Evolutionary conservation across 2,113 vertebrate species (phyloP), one percentile per base, ranked within the genome.

Genomic region (Cynocephalus volans): DNA sequence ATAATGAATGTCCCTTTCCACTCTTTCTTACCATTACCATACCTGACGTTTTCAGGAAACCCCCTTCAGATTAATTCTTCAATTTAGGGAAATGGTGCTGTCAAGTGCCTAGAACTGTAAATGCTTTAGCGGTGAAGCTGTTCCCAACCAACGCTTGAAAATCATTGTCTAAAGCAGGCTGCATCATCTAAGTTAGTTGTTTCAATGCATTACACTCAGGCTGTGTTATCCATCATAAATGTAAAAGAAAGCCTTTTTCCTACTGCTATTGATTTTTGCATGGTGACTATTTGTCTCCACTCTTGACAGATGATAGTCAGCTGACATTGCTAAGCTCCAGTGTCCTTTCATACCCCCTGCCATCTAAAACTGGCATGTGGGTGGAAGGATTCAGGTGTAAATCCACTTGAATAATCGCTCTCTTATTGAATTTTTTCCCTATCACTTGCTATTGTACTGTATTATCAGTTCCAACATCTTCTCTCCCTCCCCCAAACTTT

Each of bases 151-250:
- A 93, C 52, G 18, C 67, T 94, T 36, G 91, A 91, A 91, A 96
- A 90, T 75, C 79, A n/a, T n/a, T 75, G 93, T 84, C 93, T 1
- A 12, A 88, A 87, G 69, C n/a, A 36, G 76, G 18, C 75, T 52
- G 64, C 26, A 45, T 94, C 73, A 36, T 72, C 82, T 80, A 70
- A 93, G 96, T 79, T 85, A 92, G 82, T 91, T 96, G 88, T 93
- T 97, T 92, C 87, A 76, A 54, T 92, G 91, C 69, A 58, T 90
- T 93, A 91, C 41, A 94, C 73, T 15, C 58, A 94, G 89, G 60
- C 88, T 92, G 54, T 91, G 96, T 91, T 93, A 93, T 93, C 85
- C 73, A 87, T 96, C 90, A 92, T 96, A 96, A 97, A 96, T 90
- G 93, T 65, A 94, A 73, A 96, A 72, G 97, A 89, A 95, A 95